A percentile compares a stretch with the other conserved stretches of the same genome.
Conservation (phyloP, 2,888 invertebrate genomes). For the Idaea dimidiata region DNA sequence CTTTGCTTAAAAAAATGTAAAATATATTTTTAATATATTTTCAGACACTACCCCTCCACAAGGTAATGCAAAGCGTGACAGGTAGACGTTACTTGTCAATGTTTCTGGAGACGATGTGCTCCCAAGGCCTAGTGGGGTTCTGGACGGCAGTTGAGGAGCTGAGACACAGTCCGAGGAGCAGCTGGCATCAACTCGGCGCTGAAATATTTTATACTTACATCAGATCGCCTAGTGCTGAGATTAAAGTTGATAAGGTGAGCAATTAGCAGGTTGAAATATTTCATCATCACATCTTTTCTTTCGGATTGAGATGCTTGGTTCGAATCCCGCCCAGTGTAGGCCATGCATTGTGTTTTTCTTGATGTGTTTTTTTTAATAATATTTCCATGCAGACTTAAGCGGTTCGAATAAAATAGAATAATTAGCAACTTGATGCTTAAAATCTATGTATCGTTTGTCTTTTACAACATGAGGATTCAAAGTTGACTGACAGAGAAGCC, state of each 20-base stretch:
- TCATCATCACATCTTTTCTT: constrained; percentile 4
- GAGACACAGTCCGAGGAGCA: constrained; percentile 86
- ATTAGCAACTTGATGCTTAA: no score
- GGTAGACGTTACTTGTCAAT: constrained; percentile 90
- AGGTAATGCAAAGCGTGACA: constrained; percentile 88
- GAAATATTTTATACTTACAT: constrained; percentile 95
- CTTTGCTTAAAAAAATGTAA: constrained; percentile 2
- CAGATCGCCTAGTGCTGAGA: constrained; percentile 88
- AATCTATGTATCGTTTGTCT: no score
- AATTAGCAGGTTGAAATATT: constrained; percentile 5
- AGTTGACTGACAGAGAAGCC: no score
- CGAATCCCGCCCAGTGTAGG: no score
- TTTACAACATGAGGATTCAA: no score
- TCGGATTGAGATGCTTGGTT: no score
- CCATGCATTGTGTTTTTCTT: no score
- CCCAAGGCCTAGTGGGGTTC: constrained; percentile 91
- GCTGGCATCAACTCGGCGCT: constrained; percentile 93
- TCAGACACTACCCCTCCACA: constrained; percentile 85
- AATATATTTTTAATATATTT: constrained; percentile 23
- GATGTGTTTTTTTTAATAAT: no score
- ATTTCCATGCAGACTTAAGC: no score
- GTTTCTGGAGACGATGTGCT: constrained; percentile 90
- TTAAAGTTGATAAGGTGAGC: constrained; percentile 87
- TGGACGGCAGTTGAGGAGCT: constrained; percentile 94
- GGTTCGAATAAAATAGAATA: no score